Base-by-base conservation (phyloP, 2,113 vertebrate species). In the Craseonycteris thonglongyai region DNA sequence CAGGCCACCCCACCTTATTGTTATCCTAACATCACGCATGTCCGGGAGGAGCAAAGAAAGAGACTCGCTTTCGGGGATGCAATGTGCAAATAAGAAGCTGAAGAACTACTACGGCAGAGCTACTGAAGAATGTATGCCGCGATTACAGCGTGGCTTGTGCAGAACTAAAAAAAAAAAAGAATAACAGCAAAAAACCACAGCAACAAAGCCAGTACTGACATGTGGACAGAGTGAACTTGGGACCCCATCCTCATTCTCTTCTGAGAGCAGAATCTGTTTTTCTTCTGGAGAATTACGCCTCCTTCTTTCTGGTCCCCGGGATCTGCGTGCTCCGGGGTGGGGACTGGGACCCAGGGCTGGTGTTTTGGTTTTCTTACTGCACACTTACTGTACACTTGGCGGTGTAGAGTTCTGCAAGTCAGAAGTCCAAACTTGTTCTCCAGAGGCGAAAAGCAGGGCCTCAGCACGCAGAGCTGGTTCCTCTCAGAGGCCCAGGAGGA, bases 211-310 rank as follows among this genome's bases (percentile, higher is more conserved):
- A 38, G 21, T 21, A 6, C 1, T 11, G 42, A 51, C 35, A 38
- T 1, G 13, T 0, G 7, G 3, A 21, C 1, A 0, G 2, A 38
- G 16, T n/a, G 58, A 9, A 6, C 10, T 54, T 69, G 56, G 5
- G 10, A 28, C 38, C 4, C 5, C 10, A 5, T 21, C 16, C 16
- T 33, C 72, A 13, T 22, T 69, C 4, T 28, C 9, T 40, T 63
- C 13, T 65, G 16, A 40, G 45, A 58, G 12, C 7, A 26, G 56
- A 47, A 30, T 63, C 68, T 15, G 14, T 47, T 76, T 79, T 61
- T 6, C 45, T 30, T 61, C n/a, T 79, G 26, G 38, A 45, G 18
- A 47, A 35, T 42, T 0, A 18, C 12, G 7, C 6, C 33, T 91
- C 22, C 24, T 3, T 51, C 24, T 1, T 45, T 85, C 28, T 58